Percentiles rank a stretch among this genome's conserved stretches.
These are phyloP conservation scores for Melikaiella ostensackeni DNA, from an alignment of 2,888 invertebrate genomes.

Conservation along the genomic window DNA sequence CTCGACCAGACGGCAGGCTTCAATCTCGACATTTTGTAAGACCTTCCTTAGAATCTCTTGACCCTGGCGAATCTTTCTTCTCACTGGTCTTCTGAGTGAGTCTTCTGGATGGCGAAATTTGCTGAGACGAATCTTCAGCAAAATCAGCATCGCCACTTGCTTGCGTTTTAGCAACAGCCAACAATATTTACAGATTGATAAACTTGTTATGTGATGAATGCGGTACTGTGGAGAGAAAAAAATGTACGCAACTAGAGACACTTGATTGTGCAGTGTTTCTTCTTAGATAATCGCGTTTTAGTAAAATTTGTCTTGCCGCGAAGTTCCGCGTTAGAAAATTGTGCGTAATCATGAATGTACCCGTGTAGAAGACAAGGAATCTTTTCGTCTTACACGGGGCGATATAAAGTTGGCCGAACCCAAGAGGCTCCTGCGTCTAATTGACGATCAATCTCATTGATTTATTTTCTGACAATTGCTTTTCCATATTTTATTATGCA, in stretches of 20 bases:
- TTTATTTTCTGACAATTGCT: background rate
- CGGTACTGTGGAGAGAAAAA: conserved; percentile 6
- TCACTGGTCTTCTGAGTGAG: conserved; percentile 1
- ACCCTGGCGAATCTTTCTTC: conserved; percentile 44
- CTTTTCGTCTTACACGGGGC: background rate
- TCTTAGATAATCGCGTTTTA: conserved; percentile 69
- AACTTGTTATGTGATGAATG: conserved; percentile 28
- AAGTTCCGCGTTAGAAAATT: conserved; percentile 31
- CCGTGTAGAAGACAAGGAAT: background rate
- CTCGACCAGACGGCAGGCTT: conserved; percentile 85
- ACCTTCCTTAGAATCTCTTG: conserved; percentile 49
- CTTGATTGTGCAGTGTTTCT: conserved; percentile 56
- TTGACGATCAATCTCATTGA: background rate
- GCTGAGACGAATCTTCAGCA: background rate
- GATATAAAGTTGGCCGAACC: conserved; percentile 25
- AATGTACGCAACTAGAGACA: background rate
- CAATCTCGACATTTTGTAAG: conserved; percentile 75
- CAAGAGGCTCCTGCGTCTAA: conserved; percentile 1
- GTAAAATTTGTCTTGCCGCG: conserved; percentile 64
- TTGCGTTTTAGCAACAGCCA: background rate
- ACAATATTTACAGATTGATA: conserved; percentile 22
- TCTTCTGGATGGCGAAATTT: background rate
- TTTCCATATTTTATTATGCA: background rate
- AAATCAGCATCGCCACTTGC: background rate
- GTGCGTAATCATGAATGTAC: conserved; percentile 10